Evolutionary conservation across 2,113 vertebrate genomes (phyloP), one percentile per base, ranked within the genome.

Genomic region (Hucho hucho): DNA sequence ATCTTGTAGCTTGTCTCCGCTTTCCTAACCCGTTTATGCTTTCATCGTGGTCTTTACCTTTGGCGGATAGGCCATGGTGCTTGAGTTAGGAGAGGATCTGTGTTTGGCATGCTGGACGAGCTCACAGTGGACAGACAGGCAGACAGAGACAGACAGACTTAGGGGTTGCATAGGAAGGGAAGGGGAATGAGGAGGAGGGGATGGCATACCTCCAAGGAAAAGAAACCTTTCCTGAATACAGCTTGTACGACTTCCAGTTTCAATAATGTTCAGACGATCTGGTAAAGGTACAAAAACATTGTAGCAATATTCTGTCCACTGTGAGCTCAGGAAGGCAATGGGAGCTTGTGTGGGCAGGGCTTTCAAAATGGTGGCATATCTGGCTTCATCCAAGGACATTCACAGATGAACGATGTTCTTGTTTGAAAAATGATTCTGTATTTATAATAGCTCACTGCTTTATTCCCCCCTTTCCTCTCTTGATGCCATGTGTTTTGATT

Each of bases 181-280:
- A 72, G 70, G 86, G 78, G 63, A 47, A 32, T 11, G 79, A 83
- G 66, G 56, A 43, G 18, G 78, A 59, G 77, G 7, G 81, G 59
- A 74, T 66, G 84, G 79, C 75, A 76, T 71, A 72, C 78, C 85
- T 86, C 78, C 64, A 77, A 79, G 63, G 18, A 70, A 81, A 81
- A 79, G 69, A 75, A 64, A 66, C 64, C 47, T 76, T 76, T 69
- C 75, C 77, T 81, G 67, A 64, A 87, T 72, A 81, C 75, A 70
- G 75, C 64, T 66, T 64, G 43, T 73, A 56, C 49, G 24, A 32
- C 43, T 69, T 84, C 73, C 66, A 81, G 78, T 80, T 65, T 80
- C 79, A 83, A 80, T 86, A 77, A 73, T 76, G 49, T 77, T 75
- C 78, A 78, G 81, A 78, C 72, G 68, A 84, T 82, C 64, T 67